Percentiles rank a stretch among this genome's conserved stretches.
Conservation (phyloP, 2,113 vertebrate genomes). For the Pontoporia blainvillei region DNA sequence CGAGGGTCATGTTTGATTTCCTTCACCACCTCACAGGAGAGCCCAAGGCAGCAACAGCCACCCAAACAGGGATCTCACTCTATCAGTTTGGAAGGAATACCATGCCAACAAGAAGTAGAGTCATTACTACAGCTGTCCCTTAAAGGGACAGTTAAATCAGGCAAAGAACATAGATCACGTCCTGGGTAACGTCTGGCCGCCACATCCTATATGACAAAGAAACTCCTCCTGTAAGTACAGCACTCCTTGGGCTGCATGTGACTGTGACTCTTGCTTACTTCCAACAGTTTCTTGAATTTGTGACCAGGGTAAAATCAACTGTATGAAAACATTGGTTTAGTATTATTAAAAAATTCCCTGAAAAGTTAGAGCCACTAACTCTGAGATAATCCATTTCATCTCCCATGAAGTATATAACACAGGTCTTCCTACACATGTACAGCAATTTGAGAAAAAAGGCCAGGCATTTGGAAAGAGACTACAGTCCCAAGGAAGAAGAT, state of each 20-base stretch:
- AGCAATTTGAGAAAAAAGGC: not conserved
- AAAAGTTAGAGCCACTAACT: not conserved
- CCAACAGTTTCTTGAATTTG: not conserved
- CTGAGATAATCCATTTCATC: not conserved
- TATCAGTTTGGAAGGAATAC: not conserved
- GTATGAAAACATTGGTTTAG: not conserved
- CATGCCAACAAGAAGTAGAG: not conserved
- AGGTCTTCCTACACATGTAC: not conserved
- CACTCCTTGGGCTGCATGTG: not conserved
- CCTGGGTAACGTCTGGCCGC: not conserved
- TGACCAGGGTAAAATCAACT: not conserved
- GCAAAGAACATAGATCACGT: not conserved
- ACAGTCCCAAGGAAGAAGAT: not conserved
- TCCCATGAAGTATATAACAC: not conserved
- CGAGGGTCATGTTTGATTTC: not conserved
- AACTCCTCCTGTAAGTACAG: not conserved
- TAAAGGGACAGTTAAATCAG: not conserved
- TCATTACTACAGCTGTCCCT: not conserved
- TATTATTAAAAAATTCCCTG: not conserved
- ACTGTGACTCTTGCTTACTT: not conserved
- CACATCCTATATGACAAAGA: not conserved
- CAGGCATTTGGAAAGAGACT: not conserved
- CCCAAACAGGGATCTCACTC: not conserved
- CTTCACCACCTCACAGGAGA: not conserved
- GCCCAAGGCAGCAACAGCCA: not conserved